A percentile compares a stretch with the other conserved stretches of the same genome.
Evolutionary conservation across 2,113 vertebrate genomes (phyloP).

Genomic region (Gymnorhina tibicen): DNA sequence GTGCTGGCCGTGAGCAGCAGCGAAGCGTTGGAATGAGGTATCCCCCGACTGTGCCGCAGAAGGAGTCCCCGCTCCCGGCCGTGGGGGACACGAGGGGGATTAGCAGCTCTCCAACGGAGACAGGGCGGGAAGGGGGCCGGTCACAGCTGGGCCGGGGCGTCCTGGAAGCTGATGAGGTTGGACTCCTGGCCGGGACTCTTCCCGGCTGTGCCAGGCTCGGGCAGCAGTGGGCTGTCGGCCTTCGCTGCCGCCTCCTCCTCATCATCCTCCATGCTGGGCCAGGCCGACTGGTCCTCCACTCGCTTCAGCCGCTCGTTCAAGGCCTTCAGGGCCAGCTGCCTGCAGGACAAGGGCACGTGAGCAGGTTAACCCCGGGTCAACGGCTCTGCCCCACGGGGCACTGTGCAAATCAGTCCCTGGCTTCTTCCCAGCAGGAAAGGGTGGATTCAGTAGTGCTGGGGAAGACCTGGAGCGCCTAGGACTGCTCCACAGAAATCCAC

Average conservation of each 20-base stretch:
- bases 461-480: accelerated
- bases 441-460: background rate
- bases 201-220: conserved; percentile 29
- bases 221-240: conserved; percentile 73
- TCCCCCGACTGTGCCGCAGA: background rate
- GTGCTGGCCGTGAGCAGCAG: background rate
- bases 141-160: conserved; percentile 84
- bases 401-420: background rate
- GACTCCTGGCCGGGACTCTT: conserved; percentile 77
- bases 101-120: conserved; percentile 41
- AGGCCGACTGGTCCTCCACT: conserved; percentile 91
- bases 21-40: conserved; percentile 12
- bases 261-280: conserved; percentile 98
- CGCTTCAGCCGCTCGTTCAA: conserved; percentile 94
- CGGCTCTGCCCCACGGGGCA: background rate
- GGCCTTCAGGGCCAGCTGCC: conserved; percentile 95
- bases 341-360: conserved; percentile 47
- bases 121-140: background rate
- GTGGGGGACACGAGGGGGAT: background rate
- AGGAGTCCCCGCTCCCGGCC: background rate
- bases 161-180: conserved; percentile 92
- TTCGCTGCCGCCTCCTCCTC: conserved; percentile 82
- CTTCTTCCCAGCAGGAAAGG: background rate
- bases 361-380: background rate
- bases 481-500: background rate